These are phyloP conservation scores for Chaetodon auriga DNA, from an alignment of 2,113 vertebrate genomes.

Conservation along the genomic window DNA sequence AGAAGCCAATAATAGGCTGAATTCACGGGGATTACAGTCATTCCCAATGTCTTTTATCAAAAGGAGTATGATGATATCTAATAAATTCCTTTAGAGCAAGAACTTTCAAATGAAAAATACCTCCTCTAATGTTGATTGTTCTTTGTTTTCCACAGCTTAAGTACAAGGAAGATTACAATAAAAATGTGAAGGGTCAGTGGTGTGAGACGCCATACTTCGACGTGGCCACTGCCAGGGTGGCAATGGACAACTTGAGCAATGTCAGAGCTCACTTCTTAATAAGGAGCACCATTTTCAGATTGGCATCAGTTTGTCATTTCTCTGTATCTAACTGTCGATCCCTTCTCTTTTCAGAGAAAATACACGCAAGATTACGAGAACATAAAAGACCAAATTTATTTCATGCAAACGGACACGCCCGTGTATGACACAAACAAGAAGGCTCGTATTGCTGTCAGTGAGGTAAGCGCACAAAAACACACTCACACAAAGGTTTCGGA, in stretches of 20 bases:
- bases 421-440: slow-evolving; percentile 91
- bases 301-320: neutral
- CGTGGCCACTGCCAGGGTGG: slow-evolving; percentile 91
- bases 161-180: slow-evolving; percentile 95
- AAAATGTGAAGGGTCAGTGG: slow-evolving; percentile 96
- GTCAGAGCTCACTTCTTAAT: slow-evolving; percentile 81
- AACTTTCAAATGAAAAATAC: neutral
- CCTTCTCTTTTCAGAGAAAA: slow-evolving; percentile 86
- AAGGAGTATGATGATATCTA: neutral
- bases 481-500: slow-evolving; percentile 15
- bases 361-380: slow-evolving; percentile 92
- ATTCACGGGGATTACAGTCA: slow-evolving; percentile 23
- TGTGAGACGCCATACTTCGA: slow-evolving; percentile 98
- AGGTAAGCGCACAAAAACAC: slow-evolving; percentile 81
- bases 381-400: slow-evolving; percentile 96
- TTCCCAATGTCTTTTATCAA: slow-evolving; percentile 12
- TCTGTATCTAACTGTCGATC: neutral
- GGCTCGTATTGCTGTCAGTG: slow-evolving; percentile 87
- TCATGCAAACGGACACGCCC: slow-evolving; percentile 97
- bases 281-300: neutral
- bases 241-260: slow-evolving; percentile 91
- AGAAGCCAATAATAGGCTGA: slow-evolving; percentile 44
- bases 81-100: neutral
- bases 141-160: slow-evolving; percentile 84
- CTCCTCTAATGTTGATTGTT: neutral